Evolutionary conservation across 2,797 vertebrate genomes (phyloP).

Genomic region (Falco biarmicus): DNA sequence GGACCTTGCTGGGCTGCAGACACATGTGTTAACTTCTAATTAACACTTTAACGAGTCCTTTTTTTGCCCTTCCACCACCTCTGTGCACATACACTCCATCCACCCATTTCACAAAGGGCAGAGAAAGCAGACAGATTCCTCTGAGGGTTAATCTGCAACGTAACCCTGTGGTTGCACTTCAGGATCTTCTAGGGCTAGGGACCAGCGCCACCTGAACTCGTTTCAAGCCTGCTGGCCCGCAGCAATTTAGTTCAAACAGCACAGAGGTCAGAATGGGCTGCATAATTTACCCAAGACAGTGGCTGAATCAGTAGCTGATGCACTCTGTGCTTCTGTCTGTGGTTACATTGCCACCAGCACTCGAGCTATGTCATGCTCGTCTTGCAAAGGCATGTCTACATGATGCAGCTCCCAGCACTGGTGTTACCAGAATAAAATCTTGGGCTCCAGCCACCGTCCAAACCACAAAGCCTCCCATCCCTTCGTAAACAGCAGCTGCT

Average conservation of each 20-base stretch:
- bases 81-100: not conserved
- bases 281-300: not conserved
- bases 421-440: conserved; percentile 30
- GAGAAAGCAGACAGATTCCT: not conserved
- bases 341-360: not conserved
- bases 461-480: conserved; percentile 41
- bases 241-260: not conserved
- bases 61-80: not conserved
- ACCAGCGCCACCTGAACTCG: not conserved
- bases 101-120: not conserved
- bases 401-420: not conserved
- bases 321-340: not conserved
- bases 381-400: not conserved
- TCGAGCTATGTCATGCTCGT: not conserved
- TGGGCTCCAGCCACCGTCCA: conserved; percentile 11
- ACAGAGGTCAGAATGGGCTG: not conserved
- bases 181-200: not conserved
- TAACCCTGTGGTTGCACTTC: not conserved
- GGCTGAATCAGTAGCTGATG: not conserved
- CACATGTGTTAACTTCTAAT: not conserved
- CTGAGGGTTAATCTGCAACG: not conserved
- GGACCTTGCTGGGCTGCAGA: not conserved
- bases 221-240: not conserved
- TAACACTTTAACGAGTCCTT: not conserved
- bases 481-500: conserved; percentile 58